A percentile compares a stretch with the other conserved stretches of the same genome.
phyloP scores from a whole-genome alignment of 2,888 invertebrate species.

The Ochropleura plecta region DNA sequence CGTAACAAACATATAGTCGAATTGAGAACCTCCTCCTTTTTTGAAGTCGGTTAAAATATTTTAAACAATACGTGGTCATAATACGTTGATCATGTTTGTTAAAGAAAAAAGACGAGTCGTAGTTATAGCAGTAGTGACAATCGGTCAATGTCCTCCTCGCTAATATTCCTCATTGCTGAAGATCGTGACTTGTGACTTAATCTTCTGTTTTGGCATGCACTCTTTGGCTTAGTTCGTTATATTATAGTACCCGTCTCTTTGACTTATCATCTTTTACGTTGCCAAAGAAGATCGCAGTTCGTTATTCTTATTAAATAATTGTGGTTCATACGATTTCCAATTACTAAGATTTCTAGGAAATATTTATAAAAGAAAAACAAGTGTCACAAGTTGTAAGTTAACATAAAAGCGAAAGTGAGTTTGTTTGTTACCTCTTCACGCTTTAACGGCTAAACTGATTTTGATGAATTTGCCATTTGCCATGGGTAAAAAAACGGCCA shows the following conservation, averaged over 20 bases:
- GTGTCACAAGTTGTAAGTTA: too few relatives aligned
- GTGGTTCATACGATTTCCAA: not conserved
- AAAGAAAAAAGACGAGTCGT: not conserved
- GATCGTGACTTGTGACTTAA: slow-evolving; percentile 44
- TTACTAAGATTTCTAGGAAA: not conserved
- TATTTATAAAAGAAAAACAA: too few relatives aligned
- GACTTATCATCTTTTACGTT: slow-evolving; percentile 29
- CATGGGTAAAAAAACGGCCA: too few relatives aligned
- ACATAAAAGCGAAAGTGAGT: too few relatives aligned
- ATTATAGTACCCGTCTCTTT: not conserved
- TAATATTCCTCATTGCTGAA: slow-evolving; percentile 34
- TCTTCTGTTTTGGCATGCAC: slow-evolving; percentile 48
- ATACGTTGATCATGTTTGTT: not conserved
- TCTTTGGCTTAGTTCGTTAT: slow-evolving; percentile 32
- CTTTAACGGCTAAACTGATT: too few relatives aligned
- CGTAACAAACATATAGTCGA: too few relatives aligned
- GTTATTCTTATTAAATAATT: slow-evolving; percentile 10
- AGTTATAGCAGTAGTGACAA: slow-evolving; percentile 3
- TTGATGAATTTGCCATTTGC: too few relatives aligned
- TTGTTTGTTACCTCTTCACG: too few relatives aligned
- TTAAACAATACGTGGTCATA: not conserved
- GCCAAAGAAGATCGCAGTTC: slow-evolving; percentile 31
- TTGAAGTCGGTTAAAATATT: not conserved
- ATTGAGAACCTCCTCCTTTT: too few relatives aligned
- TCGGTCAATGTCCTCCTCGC: slow-evolving; percentile 35